Percentiles rank a stretch among this genome's conserved stretches.
Evolutionary conservation across 2,797 vertebrate genomes (phyloP).

Genomic region (Otolemur crassicaudatus): DNA sequence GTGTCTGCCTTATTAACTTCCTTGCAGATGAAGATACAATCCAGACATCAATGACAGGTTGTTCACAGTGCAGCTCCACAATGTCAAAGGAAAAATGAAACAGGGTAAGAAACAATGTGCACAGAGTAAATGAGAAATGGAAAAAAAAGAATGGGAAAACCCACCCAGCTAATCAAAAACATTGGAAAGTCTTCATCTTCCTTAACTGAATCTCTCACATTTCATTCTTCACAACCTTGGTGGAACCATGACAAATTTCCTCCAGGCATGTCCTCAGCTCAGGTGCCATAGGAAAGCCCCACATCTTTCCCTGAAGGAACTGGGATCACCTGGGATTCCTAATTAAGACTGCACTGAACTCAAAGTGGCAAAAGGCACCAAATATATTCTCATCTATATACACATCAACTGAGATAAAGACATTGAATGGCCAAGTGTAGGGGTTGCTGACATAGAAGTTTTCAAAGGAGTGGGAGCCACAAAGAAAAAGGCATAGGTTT

Average conservation of each 20-base stretch:
- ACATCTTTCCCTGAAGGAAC: slow-evolving; percentile 88
- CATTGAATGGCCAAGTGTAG: slow-evolving; percentile 88
- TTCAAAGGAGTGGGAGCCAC: slow-evolving; percentile 93
- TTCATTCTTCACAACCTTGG: slow-evolving; percentile 94
- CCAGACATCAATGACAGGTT: slow-evolving; percentile 92
- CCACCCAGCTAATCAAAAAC: not conserved
- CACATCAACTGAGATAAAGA: slow-evolving; percentile 88
- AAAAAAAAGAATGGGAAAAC: too few relatives aligned
- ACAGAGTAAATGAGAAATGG: not conserved
- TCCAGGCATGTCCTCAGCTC: slow-evolving; percentile 94
- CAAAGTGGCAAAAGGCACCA: slow-evolving; percentile 91
- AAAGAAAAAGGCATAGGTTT: slow-evolving; percentile 94
- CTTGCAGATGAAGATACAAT: slow-evolving; percentile 92
- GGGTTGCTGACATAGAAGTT: slow-evolving; percentile 93
- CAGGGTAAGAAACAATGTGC: too few relatives aligned
- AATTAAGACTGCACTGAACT: slow-evolving; percentile 89
- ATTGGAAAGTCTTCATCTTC: not conserved
- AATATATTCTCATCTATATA: slow-evolving; percentile 92
- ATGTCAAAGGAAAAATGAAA: slow-evolving; percentile 85
- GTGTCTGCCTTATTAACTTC: slow-evolving; percentile 93
- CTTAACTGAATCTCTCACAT: slow-evolving; percentile 91
- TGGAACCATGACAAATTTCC: slow-evolving; percentile 94
- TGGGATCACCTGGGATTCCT: slow-evolving; percentile 88
- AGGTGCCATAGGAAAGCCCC: slow-evolving; percentile 93
- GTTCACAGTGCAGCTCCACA: slow-evolving; percentile 93